Evolutionary conservation across 2,797 vertebrate genomes (phyloP).

Genomic region (Hemibagrus guttatus): DNA sequence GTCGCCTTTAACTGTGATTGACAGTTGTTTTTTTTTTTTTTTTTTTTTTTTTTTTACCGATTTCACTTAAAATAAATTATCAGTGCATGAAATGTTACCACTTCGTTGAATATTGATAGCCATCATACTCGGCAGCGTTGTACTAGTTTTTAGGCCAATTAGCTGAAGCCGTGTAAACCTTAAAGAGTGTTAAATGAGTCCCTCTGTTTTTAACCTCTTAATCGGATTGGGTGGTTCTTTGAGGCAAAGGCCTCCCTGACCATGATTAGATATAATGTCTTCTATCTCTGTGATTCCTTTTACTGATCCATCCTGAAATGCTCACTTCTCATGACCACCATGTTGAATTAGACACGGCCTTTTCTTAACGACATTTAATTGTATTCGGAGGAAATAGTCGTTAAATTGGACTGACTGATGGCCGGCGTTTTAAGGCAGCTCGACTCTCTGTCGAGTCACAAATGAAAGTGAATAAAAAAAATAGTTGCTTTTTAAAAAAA

Average conservation of each 20-base stretch:
- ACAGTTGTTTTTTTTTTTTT: neutral
- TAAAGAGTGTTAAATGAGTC: conserved; percentile 62
- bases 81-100: neutral
- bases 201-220: conserved; percentile 63
- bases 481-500: neutral
- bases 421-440: neutral
- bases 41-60: too few relatives aligned
- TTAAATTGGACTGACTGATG: neutral
- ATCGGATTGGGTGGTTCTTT: neutral
- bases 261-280: neutral
- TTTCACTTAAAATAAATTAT: neutral
- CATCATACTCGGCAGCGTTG: neutral
- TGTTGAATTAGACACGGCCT: neutral
- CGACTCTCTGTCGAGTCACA: neutral
- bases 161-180: conserved; percentile 38
- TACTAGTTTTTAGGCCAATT: neutral
- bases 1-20: conserved; percentile 11
- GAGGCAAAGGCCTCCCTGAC: neutral
- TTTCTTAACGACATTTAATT: neutral
- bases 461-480: neutral
- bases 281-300: neutral
- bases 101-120: neutral
- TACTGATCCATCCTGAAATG: neutral
- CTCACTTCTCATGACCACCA: conserved; percentile 5
- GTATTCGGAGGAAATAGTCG: neutral